A percentile compares a stretch with the other conserved stretches of the same genome.
phyloP scores from a whole-genome alignment of 2,888 invertebrate genomes.

The Corythucha ciliata region DNA sequence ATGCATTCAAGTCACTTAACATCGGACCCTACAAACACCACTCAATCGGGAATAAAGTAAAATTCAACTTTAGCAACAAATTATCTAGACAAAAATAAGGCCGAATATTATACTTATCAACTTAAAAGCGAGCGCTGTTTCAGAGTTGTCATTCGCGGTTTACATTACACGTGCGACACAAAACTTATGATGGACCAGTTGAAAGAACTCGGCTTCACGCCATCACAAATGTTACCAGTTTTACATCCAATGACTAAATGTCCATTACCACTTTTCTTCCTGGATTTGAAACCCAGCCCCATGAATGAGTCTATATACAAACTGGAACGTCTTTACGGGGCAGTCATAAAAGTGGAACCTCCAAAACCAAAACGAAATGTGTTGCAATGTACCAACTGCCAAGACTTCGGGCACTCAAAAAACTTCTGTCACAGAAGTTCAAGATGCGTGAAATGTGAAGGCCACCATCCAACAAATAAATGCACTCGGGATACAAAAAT shows the following conservation, averaged over 20 bases:
- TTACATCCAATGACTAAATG: constrained; percentile 8
- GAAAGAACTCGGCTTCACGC: neutral
- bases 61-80: neutral
- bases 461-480: neutral
- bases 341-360: neutral
- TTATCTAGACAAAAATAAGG: neutral
- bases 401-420: neutral
- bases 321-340: neutral
- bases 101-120: too few species aligned
- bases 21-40: too few species aligned
- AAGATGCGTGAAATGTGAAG: neutral
- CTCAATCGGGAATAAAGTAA: too few species aligned
- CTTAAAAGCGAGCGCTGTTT: neutral
- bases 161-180: neutral
- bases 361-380: neutral
- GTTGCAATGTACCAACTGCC: neutral
- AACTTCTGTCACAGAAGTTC: neutral
- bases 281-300: constrained; percentile 8
- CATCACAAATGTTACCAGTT: neutral
- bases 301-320: neutral
- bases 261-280: constrained; percentile 12
- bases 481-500: too few species aligned
- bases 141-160: neutral
- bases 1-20: too few species aligned
- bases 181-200: neutral